Base-by-base conservation (phyloP, 2,888 invertebrate species). In the Melieria omissa region DNA sequence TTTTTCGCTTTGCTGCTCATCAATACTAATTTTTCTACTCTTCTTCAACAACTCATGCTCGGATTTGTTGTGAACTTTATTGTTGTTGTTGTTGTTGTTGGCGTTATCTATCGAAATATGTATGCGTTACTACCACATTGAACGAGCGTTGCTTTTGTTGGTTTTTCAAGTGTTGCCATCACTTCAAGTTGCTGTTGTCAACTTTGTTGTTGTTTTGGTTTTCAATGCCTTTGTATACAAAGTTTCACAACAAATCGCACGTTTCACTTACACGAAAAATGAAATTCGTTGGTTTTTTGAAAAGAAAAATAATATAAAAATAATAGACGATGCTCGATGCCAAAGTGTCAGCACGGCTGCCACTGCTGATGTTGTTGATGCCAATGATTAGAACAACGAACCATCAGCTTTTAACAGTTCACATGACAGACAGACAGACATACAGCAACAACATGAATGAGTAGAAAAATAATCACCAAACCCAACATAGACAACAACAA, bases 1-100 rank as follows among this genome's bases (percentile, higher is more conserved):
- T 81, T 82, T 82, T 77, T 81, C 79, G 82, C 81, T 78, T 80
- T 81, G 78, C 77, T 82, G 82, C 82, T 81, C 63, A 63, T 82
- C 82, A 81, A 81, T 81, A 81, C 80, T 65, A 64, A 69, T 71
- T 64, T 71, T 52, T 16, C 10, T 62, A 42, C 46, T 41, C 16
- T 57, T 45, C 61, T 58, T 47, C 9, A 14, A 10, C 7, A 14
- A 64, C 46, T 64, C 67, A 6, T 61, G 9, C 46, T 29, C 3
- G 29, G 29, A 29, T 47, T 41, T 60, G 16, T n/a, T 54, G 41
- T 41, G 60, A 1, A n/a, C n/a, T 44, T n/a, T 61, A 7, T 42
- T 64, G 14, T 14, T 46, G 10, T 41, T 12, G 14, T 29, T 46
- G 45, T 46, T 67, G 5, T 41, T 14, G 41, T 10, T n/a, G 42